Evolutionary conservation across 1,140 invertebrate species (phyloP).

Genomic region (Oncopeltus fasciatus): DNA sequence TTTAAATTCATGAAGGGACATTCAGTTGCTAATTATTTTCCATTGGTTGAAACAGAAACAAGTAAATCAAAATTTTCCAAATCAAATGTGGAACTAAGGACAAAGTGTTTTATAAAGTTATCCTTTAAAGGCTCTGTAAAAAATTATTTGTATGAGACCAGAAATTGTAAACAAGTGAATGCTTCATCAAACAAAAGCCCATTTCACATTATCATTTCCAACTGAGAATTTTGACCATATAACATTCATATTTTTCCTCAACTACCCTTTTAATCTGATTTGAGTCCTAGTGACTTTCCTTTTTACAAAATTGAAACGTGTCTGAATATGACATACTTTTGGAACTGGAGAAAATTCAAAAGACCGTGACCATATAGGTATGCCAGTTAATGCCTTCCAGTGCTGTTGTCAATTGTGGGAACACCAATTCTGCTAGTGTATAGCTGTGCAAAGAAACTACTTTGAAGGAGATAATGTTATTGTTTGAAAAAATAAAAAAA

Average conservation of each 20-base stretch:
- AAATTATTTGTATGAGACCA: too few relatives aligned
- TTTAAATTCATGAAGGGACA: too few relatives aligned
- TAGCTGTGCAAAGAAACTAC: constrained; percentile 10
- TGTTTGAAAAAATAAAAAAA: constrained; percentile 2
- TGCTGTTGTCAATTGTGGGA: constrained; percentile 3
- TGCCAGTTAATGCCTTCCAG: constrained; percentile 1
- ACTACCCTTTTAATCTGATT: constrained; percentile 11
- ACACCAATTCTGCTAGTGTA: not conserved
- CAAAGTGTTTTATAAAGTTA: too few relatives aligned
- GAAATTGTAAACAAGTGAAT: too few relatives aligned
- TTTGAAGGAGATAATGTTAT: constrained; percentile 11
- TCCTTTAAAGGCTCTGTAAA: too few relatives aligned
- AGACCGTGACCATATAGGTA: not conserved
- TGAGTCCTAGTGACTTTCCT: not conserved
- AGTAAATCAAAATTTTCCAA: too few relatives aligned
- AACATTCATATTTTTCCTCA: constrained; percentile 4
- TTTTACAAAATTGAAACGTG: not conserved
- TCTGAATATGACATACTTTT: not conserved
- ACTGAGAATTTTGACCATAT: constrained; percentile 3
- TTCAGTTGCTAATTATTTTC: too few relatives aligned
- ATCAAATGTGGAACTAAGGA: too few relatives aligned
- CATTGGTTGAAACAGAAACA: too few relatives aligned
- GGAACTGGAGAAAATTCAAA: constrained; percentile 12
- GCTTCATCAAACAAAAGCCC: too few relatives aligned
- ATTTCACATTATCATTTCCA: too few relatives aligned